Evolutionary conservation across 2,888 invertebrate species (phyloP).

Genomic region (Glomeris marginata): DNA sequence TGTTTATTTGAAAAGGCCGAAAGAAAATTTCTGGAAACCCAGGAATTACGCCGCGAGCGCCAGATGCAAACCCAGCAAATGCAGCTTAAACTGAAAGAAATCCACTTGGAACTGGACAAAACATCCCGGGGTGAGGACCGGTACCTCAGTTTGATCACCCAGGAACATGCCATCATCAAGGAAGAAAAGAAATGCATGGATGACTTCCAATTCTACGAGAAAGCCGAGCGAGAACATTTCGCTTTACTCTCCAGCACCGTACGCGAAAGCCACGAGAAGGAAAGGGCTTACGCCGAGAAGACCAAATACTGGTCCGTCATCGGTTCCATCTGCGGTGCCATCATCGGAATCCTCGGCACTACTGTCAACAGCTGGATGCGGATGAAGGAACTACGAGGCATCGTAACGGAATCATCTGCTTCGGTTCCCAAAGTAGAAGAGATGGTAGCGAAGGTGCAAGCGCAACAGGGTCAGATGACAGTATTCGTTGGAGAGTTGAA

Average conservation of each 20-base stretch:
- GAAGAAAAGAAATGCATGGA: slow-evolving; percentile 37
- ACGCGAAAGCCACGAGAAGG: slow-evolving; percentile 66
- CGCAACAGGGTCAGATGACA: slow-evolving; percentile 18
- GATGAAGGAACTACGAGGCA: slow-evolving; percentile 46
- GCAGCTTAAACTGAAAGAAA: slow-evolving; percentile 48
- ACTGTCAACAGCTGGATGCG: slow-evolving; percentile 48
- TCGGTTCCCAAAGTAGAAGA: slow-evolving; percentile 12
- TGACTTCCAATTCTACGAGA: slow-evolving; percentile 48
- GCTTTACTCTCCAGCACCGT: slow-evolving; percentile 56
- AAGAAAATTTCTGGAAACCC: slow-evolving; percentile 47
- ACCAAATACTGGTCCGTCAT: slow-evolving; percentile 73
- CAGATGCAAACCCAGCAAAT: slow-evolving; percentile 44
- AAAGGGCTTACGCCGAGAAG: slow-evolving; percentile 60
- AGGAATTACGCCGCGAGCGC: slow-evolving; percentile 46
- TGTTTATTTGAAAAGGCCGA: slow-evolving; percentile 30
- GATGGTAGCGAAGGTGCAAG: slow-evolving; percentile 17
- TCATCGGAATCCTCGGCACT: slow-evolving; percentile 47
- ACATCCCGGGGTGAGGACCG: slow-evolving; percentile 59
- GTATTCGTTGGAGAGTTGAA: slow-evolving; percentile 18
- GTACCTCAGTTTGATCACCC: slow-evolving; percentile 55
- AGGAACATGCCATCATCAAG: slow-evolving; percentile 43
- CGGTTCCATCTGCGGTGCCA: slow-evolving; percentile 48
- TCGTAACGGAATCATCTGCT: slow-evolving; percentile 35
- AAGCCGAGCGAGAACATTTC: slow-evolving; percentile 58
- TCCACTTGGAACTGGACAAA: slow-evolving; percentile 59